Evolutionary conservation across 2,888 invertebrate genomes (phyloP), one percentile per base, ranked within the genome.

Genomic region (Polyommatus iphigenia): DNA sequence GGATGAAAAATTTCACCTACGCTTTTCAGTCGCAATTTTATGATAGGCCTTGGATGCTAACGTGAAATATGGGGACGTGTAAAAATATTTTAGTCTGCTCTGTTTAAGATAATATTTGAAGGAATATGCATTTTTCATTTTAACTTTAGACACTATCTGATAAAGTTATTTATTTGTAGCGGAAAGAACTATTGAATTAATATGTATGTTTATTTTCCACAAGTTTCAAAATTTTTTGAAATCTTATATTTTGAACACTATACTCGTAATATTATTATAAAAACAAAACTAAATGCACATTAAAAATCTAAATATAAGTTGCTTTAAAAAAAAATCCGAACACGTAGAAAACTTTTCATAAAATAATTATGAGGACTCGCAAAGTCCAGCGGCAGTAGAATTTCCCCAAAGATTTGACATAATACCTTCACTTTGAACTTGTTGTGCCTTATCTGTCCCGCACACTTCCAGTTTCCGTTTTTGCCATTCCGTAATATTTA

Each of bases 381-480:
- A 67, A 67, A 67, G 67, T 67, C 29, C 67, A 32, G 67, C 67
- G 62, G 24, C 62, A 62, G 24, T 62, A 29, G 29, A 67, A 32
- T 67, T 67, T 67, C 67, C 67, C 67, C 29, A 67, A 67, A 67
- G 67, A 67, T 67, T 67, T 67, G 67, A 67, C 67, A 67, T 32
- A 32, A 67, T 67, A 67, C 62, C 24, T 62, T 62, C 62, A 62
- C 67, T 67, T 67, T 67, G 6, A 32, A 67, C 15, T 67, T 67
- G 29, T 46, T 10, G 10, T 46, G 46, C 10, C 67, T 67, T 67
- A 67, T 67, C 67, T 67, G 67, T 32, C 32, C 67, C 29, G 32
- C 32, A 15, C 67, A 62, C 62, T 62, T 62, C 62, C 24, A 67
- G 67, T 67, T 18, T 32, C 18, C 67, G 29, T 29, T 67, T 62